phyloP scores from a whole-genome alignment of 92 coral and sea anemone species.

The Muricea muricata region DNA sequence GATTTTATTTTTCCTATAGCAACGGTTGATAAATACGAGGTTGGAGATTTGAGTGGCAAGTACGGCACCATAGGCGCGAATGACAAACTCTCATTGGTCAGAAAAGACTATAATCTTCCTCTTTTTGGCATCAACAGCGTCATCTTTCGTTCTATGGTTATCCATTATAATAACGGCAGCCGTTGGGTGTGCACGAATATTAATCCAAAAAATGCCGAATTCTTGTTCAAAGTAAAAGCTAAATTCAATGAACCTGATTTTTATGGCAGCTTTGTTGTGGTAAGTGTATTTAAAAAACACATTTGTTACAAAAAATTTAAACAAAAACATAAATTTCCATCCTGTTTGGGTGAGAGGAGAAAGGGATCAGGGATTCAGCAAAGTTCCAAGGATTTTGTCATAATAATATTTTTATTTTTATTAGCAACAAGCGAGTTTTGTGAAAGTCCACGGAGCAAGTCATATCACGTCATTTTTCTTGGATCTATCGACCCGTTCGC shows the following conservation, averaged over 20 bases:
- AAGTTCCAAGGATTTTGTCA: too few species aligned
- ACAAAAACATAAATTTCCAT: too few species aligned
- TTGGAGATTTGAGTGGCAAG: constrained; percentile 90
- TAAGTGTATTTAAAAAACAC: constrained; percentile 49
- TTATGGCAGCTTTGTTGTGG: constrained; percentile 76
- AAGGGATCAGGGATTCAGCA: neutral
- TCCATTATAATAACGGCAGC: constrained; percentile 72
- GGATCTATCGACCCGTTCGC: neutral
- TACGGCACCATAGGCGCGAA: constrained; percentile 76
- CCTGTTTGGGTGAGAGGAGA: too few species aligned
- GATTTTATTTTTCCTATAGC: too few species aligned
- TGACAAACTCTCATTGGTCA: constrained; percentile 33
- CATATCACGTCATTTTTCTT: constrained; percentile 40
- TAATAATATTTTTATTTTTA: neutral
- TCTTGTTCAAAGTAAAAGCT: constrained; percentile 57
- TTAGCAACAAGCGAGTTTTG: constrained; percentile 42
- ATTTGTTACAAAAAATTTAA: too few species aligned
- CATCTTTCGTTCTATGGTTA: constrained; percentile 85
- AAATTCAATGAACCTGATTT: constrained; percentile 77
- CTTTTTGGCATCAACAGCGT: constrained; percentile 88
- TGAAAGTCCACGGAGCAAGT: constrained; percentile 5
- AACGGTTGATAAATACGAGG: constrained; percentile 88
- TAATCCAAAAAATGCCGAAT: constrained; percentile 45
- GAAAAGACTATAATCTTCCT: constrained; percentile 84
- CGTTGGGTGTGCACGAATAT: constrained; percentile 95